These are phyloP conservation scores for Euwallacea similis DNA, from an alignment of 1,140 invertebrate species.

Conservation along the genomic window DNA sequence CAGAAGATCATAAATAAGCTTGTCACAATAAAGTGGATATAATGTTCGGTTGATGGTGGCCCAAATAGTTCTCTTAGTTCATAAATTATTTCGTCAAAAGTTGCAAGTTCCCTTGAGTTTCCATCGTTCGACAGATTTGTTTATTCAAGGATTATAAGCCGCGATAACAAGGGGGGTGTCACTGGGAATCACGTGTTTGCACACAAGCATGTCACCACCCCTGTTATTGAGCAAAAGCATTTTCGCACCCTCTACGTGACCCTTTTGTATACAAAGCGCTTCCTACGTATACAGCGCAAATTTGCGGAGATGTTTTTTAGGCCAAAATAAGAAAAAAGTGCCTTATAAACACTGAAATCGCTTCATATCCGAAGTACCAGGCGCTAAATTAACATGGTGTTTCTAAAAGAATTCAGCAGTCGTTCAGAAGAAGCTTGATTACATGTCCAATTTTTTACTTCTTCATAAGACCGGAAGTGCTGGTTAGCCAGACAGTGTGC, in stretches of 20 bases:
- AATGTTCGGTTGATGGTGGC: conserved; percentile 36
- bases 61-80: conserved; percentile 31
- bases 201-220: conserved; percentile 24
- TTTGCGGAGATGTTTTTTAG: no score
- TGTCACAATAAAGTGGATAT: conserved; percentile 39
- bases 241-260: conserved; percentile 15
- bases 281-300: no score
- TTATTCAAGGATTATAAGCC: conserved; percentile 26
- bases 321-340: no score
- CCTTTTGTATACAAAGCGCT: no score
- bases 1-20: conserved; percentile 31
- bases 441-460: no score
- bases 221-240: conserved; percentile 7
- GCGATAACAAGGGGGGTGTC: conserved; percentile 17
- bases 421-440: no score
- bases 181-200: conserved; percentile 31
- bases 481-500: no score
- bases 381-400: background rate
- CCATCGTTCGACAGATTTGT: conserved; percentile 32
- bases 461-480: no score
- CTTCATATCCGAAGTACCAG: no score
- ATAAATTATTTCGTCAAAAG: conserved; percentile 37
- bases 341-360: no score
- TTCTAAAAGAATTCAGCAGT: background rate
- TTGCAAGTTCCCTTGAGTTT: conserved; percentile 3